Evolutionary conservation across 2,888 invertebrate genomes (phyloP), one percentile per base, ranked within the genome.

Genomic region (Parascotia fuliginaria): DNA sequence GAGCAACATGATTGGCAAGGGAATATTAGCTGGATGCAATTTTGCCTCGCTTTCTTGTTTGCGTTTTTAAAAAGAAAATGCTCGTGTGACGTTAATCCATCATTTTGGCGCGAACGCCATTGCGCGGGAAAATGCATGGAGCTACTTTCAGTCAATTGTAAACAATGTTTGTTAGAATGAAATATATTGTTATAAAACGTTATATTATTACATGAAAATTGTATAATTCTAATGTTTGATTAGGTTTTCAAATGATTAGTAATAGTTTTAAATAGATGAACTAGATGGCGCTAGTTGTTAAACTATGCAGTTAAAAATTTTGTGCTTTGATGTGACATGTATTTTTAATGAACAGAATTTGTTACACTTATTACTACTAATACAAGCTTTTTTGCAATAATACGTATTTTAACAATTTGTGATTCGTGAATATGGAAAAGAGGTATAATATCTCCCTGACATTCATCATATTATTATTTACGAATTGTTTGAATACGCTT

Each of bases 1-100:
- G 81, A 80, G 77, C 74, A 77, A 77, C 82, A 83, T 91, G 91
- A 91, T 91, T 91, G 91, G 91, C 90, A 90, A 85, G 86, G 85
- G 84, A 87, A 88, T 89, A 89, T 90, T 89, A 87, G 86, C 88
- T 80, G 74, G 83, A 81, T 88, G 88, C 87, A 86, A 83, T 86
- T 81, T 86, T 81, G 73, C 81, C 76, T 70, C 64, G 60, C 66
- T 73, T 70, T 73, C 69, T 75, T 83, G 85, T 85, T 87, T 83
- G 80, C 79, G 74, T 83, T 87, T 84, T 81, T 76, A 79, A 80
- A 83, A 73, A 81, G 77, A 77, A 79, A 81, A 80, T 74, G 77
- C 77, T 68, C 75, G 75, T 69, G 74, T 88, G 89, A 89, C 88
- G 85, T 81, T 89, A 88, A 91, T 91, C 90, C 89, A 89, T 90